phyloP scores from a whole-genome alignment of 1,140 invertebrate species.

The Drosophila ficusphila region DNA sequence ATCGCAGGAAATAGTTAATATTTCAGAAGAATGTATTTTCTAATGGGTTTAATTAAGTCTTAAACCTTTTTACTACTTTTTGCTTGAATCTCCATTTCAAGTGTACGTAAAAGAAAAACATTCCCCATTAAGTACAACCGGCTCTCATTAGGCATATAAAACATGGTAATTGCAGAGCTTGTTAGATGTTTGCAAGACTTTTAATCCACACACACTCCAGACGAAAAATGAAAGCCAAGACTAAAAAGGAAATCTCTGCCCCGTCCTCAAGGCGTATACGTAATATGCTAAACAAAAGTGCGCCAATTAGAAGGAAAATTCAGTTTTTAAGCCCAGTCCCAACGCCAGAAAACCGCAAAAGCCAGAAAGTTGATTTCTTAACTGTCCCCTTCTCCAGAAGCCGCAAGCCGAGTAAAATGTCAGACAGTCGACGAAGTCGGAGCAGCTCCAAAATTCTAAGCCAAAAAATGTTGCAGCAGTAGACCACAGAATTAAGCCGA shows the following conservation, averaged over 20 bases:
- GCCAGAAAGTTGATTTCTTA: conserved; percentile 79
- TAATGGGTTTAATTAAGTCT: too few species aligned
- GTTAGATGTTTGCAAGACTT: conserved; percentile 69
- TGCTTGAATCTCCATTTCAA: background rate
- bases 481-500: conserved; percentile 70
- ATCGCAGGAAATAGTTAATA: too few species aligned
- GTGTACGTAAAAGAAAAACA: background rate
- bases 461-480: conserved; percentile 52
- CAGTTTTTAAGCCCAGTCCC: conserved; percentile 63
- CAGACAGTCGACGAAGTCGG: conserved; percentile 40
- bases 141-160: conserved; percentile 36
- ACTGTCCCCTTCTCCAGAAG: conserved; percentile 19
- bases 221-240: conserved; percentile 14
- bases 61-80: background rate
- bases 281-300: conserved; percentile 79
- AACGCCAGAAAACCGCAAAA: conserved; percentile 61
- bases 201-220: conserved; percentile 24
- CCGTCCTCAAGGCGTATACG: conserved; percentile 39
- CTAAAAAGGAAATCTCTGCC: conserved; percentile 14
- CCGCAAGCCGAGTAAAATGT: conserved; percentile 57
- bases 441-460: conserved; percentile 40
- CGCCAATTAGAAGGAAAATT: conserved; percentile 78
- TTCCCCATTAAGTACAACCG: conserved; percentile 5
- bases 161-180: conserved; percentile 71
- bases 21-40: too few species aligned